These are phyloP conservation scores for Neotragus moschatus DNA, from an alignment of 2,113 vertebrate species.

Conservation along the genomic window DNA sequence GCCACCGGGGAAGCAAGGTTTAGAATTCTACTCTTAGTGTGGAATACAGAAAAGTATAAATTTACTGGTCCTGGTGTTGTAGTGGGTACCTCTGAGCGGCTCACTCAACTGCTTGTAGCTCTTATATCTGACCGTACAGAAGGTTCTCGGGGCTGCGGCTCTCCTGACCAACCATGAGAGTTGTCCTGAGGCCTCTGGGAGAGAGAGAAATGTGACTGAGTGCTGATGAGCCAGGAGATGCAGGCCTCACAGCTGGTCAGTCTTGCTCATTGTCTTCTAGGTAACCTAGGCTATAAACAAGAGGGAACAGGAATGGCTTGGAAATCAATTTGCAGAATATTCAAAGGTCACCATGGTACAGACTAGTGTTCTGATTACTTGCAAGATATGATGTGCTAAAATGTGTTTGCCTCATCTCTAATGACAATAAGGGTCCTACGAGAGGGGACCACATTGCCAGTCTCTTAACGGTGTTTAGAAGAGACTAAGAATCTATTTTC, in stretches of 20 bases:
- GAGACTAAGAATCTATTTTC: neutral
- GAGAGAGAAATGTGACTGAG: constrained; percentile 42
- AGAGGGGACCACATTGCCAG: neutral
- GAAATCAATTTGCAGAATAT: constrained; percentile 71
- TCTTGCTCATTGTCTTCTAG: constrained; percentile 49
- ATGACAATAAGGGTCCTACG: constrained; percentile 38
- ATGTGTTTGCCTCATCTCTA: constrained; percentile 18
- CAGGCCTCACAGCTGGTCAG: constrained; percentile 12
- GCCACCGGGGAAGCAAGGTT: neutral
- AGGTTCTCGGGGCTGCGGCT: constrained; percentile 30
- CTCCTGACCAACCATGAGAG: constrained; percentile 42
- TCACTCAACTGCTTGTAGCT: constrained; percentile 39
- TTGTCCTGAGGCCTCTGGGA: constrained; percentile 57
- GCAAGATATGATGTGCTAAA: constrained; percentile 41
- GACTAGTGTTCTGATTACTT: constrained; percentile 32
- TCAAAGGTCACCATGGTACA: constrained; percentile 72
- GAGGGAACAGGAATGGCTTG: constrained; percentile 17
- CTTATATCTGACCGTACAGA: constrained; percentile 54
- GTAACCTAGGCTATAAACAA: constrained; percentile 60
- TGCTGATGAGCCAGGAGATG: constrained; percentile 39
- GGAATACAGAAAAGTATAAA: constrained; percentile 38
- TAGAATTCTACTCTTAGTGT: constrained; percentile 61
- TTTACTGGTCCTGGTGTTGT: constrained; percentile 35
- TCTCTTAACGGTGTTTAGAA: neutral
- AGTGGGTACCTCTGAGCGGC: constrained; percentile 23